Conservation (phyloP, 2,113 vertebrate genomes). For the Pycnonotus jocosus region DNA sequence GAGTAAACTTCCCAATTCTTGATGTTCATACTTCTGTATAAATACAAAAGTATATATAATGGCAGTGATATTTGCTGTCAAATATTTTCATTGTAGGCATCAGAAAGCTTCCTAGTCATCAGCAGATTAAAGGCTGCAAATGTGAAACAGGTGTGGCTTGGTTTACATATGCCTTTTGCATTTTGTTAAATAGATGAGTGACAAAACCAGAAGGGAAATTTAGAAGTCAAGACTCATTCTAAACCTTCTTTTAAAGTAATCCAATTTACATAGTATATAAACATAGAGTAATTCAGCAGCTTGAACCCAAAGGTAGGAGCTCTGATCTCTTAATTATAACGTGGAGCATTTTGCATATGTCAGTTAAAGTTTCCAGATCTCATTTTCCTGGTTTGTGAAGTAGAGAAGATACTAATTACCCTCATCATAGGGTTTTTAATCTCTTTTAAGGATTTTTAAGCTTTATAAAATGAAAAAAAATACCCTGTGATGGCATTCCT, state of each 20-base stretch:
- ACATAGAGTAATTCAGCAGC: not conserved
- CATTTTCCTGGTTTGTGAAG: not conserved
- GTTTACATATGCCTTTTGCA: not conserved
- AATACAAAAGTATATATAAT: not conserved
- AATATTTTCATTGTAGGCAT: not conserved
- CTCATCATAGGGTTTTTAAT: not conserved
- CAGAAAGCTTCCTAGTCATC: not conserved
- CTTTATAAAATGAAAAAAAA: not conserved
- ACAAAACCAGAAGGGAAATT: not conserved
- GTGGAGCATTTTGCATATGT: not conserved
- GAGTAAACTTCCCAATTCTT: slow-evolving; percentile 44
- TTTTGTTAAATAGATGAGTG: not conserved
- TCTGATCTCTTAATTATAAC: slow-evolving; percentile 22
- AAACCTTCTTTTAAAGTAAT: not conserved
- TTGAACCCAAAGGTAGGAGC: not conserved
- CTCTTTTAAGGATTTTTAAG: not conserved
- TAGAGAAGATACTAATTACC: not conserved
- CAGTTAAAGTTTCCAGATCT: not conserved
- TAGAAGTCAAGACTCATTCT: not conserved
- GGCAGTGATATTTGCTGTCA: not conserved
- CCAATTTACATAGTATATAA: not conserved
- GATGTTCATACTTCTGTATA: not conserved
- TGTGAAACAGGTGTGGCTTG: not conserved
- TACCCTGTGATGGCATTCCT: not conserved
- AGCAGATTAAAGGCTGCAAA: slow-evolving; percentile 4